Conservation (phyloP, 1,140 invertebrate species). For the Hesperophylax magnus region DNA sequence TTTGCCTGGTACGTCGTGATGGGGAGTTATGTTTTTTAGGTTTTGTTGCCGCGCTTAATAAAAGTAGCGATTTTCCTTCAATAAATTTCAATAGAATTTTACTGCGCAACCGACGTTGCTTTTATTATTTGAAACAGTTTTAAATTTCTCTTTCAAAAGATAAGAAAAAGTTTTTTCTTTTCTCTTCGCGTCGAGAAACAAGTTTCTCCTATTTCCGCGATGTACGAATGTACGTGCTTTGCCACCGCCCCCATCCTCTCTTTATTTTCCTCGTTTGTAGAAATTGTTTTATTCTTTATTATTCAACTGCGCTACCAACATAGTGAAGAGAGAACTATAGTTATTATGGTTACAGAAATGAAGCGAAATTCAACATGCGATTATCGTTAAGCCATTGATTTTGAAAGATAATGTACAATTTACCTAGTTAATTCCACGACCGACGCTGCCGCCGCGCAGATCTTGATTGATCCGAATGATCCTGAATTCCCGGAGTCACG, state of each 20-base stretch:
- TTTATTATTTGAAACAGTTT: conserved; percentile 48
- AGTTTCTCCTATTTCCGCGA: conserved; percentile 43
- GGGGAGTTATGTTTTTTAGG: conserved; percentile 1
- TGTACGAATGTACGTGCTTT: neutral
- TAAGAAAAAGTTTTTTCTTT: conserved; percentile 49
- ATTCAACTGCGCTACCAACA: too few species aligned
- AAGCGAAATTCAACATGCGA: too few species aligned
- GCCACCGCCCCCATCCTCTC: neutral
- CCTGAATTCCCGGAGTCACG: too few species aligned
- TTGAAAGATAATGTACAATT: too few species aligned
- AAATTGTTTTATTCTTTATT: too few species aligned
- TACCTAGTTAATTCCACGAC: too few species aligned
- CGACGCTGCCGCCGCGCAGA: too few species aligned
- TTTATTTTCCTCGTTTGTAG: neutral
- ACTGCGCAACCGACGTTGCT: conserved; percentile 12
- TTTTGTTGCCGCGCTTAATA: conserved; percentile 12
- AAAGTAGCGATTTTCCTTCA: conserved; percentile 19
- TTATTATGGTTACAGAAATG: too few species aligned
- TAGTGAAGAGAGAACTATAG: too few species aligned
- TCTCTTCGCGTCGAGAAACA: conserved; percentile 35
- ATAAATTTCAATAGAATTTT: conserved; percentile 45
- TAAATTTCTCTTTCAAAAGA: conserved; percentile 42
- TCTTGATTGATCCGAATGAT: too few species aligned
- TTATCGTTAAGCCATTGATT: too few species aligned
- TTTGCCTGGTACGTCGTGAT: neutral